These are phyloP conservation scores for Yponomeuta sedellus DNA, from an alignment of 2,888 invertebrate species.

Conservation along the genomic window DNA sequence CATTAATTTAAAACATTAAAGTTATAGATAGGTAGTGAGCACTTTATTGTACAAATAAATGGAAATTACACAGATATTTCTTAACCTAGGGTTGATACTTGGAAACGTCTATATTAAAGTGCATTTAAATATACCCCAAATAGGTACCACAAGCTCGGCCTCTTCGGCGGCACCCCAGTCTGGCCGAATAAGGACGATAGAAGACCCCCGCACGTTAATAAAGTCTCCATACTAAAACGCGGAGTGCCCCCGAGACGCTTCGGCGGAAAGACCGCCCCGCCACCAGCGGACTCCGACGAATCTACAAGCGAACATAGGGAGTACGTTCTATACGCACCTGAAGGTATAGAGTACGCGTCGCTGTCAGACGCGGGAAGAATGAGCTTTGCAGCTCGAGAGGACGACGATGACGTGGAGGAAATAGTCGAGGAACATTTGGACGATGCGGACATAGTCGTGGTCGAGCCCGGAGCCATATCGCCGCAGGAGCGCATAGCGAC, in stretches of 20 bases:
- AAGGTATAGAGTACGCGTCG: constrained; percentile 76
- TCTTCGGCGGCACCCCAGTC: constrained; percentile 81
- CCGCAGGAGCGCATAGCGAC: constrained; percentile 80
- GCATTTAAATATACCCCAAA: too few relatives aligned
- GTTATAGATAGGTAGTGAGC: too few relatives aligned
- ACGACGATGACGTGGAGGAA: constrained; percentile 55
- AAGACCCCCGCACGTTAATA: constrained; percentile 50
- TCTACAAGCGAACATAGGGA: constrained; percentile 76
- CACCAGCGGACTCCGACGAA: not conserved
- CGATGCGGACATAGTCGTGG: constrained; percentile 79
- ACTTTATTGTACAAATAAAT: too few relatives aligned
- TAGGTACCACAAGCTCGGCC: constrained; percentile 75
- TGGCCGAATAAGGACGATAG: constrained; percentile 71
- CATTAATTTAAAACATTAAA: too few relatives aligned
- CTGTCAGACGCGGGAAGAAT: constrained; percentile 67
- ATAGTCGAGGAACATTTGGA: constrained; percentile 57
- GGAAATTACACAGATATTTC: too few relatives aligned
- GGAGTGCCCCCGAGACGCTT: constrained; percentile 77
- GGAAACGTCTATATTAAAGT: too few relatives aligned
- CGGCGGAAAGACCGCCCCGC: constrained; percentile 46
- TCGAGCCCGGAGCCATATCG: constrained; percentile 76
- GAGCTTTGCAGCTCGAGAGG: constrained; percentile 39
- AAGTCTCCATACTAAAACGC: constrained; percentile 77
- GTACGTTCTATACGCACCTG: constrained; percentile 79
- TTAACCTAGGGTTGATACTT: too few relatives aligned